Evolutionary conservation across 2,113 vertebrate species (phyloP).

Genomic region (Melanerpes aurifrons): DNA sequence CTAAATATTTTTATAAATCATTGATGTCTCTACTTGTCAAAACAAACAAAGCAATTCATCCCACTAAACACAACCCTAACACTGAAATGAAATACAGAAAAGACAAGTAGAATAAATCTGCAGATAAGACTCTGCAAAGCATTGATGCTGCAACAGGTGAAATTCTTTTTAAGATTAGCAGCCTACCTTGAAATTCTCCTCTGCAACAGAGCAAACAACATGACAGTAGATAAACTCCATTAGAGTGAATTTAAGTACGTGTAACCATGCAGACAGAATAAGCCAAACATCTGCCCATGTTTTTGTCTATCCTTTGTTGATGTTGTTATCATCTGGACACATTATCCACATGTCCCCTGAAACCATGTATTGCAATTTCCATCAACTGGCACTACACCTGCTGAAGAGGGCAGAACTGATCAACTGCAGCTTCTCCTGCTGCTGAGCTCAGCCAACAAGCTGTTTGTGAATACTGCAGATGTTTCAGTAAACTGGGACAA

Average conservation of each 20-base stretch:
- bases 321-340: constrained; percentile 59
- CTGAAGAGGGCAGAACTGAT: constrained; percentile 19
- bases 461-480: neutral
- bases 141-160: constrained; percentile 44
- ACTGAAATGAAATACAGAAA: neutral
- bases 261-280: constrained; percentile 68
- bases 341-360: constrained; percentile 66
- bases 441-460: neutral
- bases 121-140: constrained; percentile 51
- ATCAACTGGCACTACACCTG: constrained; percentile 55
- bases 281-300: constrained; percentile 74
- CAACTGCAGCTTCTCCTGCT: neutral
- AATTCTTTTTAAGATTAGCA: constrained; percentile 53
- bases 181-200: constrained; percentile 61
- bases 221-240: constrained; percentile 59
- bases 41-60: constrained; percentile 38
- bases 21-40: neutral
- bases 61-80: constrained; percentile 35
- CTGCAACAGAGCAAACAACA: constrained; percentile 57
- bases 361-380: constrained; percentile 56
- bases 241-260: constrained; percentile 66
- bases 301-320: constrained; percentile 60
- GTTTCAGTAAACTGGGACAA: neutral
- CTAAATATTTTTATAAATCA: neutral
- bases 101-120: neutral